Evolutionary conservation across 2,888 invertebrate genomes (phyloP), one percentile per base, ranked within the genome.

Genomic region (Carpatolechia fugitivella): DNA sequence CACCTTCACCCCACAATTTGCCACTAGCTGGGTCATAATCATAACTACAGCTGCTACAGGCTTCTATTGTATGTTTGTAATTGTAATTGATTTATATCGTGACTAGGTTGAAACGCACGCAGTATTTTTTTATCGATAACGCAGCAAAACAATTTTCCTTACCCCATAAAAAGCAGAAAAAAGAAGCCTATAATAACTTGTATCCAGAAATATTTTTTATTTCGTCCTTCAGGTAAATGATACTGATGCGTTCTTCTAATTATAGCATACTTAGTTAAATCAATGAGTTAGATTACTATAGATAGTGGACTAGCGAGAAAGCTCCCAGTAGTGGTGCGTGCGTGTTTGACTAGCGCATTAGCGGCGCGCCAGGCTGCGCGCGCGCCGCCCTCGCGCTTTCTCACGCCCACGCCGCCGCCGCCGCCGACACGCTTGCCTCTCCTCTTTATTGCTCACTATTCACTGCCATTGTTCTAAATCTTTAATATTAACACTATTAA

Each of bases 321-420:
- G 51, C 40, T 29, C 11, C 55, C 54, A 59, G 59, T 55, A 62
- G 62, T 55, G 63, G 62, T 60, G 61, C 68, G 66, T 73, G 74
- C 76, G 74, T 88, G 84, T 88, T 85, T 88, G 83, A 69, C 65
- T 68, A 67, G 68, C 66, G 68, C 74, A 80, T 88, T 88, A 88
- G 80, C 81, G 59, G 69, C 69, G 69, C 69, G 66, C 55, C 60
- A 56, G 31, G 50, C 55, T n/a, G 62, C 68, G 64, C 67, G 57
- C 66, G 65, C 75, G 67, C 75, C 79, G 78, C 78, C 78, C 74
- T 74, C 79, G 70, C 70, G 62, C 67, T 77, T 85, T 86, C 87
- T 75, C 87, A 85, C 88, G 85, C 86, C 86, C 85, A 85, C 82
- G 63, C 59, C 56, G 85, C 87, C 85, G 85, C 86, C 85, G 85